Base-by-base conservation (phyloP, 2,888 invertebrate genomes). In the Heliconius cydno region DNA sequence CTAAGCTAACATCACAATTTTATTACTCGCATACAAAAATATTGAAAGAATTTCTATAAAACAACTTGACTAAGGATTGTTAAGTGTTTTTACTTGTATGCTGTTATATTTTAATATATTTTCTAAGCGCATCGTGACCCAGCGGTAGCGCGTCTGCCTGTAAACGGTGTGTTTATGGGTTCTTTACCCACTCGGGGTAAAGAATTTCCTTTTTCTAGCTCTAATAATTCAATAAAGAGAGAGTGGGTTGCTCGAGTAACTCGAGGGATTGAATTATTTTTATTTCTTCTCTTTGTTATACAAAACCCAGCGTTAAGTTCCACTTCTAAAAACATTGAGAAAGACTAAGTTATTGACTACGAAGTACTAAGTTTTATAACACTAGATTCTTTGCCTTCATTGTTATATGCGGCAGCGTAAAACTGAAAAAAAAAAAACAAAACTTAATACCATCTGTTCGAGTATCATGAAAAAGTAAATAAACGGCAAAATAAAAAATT, bases 1-100 rank as follows among this genome's bases (percentile, higher is more conserved):
- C 78, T 78, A 78, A 78, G 73, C 78, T 66, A 74, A 78, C 78
- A 74, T 46, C 7, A 78, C 71, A 66, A 66, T 78, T 78, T 74
- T 73, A 73, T 52, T 28, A 52, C 30, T 28, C 30, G 2, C 63
- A 46, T 41, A 75, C 13, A 65, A 41, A 75, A 63, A 75, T 46
- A 73, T 57, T 73, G 22, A 34, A 19, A 30, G n/a, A 46, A 71
- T 30, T 34, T 34, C 9, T 22, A 34, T 34, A 34, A 34, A 30
- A 34, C 7, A 19, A 6, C 22, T 1, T 67, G 22, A 4, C 19
- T 67, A n/a, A 67, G 3, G 12, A 7, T 19, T 66, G 15, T 19
- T 28, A 30, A 66, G 30, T 66, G 28, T 28, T 19, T 30, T 15
- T 15, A 66, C 28, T 66, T 28, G 28, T 60, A 52, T 5, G 1